Evolutionary conservation across 2,888 invertebrate genomes (phyloP).

Genomic region (Epiblema foenella): DNA sequence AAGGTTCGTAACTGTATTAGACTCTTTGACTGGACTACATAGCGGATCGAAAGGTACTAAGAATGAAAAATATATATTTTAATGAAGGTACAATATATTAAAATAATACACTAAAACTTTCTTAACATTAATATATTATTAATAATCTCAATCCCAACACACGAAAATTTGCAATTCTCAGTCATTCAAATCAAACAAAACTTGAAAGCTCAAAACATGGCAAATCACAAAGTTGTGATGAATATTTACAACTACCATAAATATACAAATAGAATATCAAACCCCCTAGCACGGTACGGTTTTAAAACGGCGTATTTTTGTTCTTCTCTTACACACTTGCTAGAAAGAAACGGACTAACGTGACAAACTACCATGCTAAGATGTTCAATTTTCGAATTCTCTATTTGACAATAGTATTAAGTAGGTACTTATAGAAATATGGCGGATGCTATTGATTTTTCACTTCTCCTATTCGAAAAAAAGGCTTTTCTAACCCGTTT

Average conservation of each 20-base stretch:
- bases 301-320: no score
- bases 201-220: conserved; percentile 60
- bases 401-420: not conserved
- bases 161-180: conserved; percentile 30
- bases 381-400: not conserved
- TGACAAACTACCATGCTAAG: not conserved
- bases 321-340: not conserved
- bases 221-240: conserved; percentile 61
- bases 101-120: conserved; percentile 27
- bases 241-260: conserved; percentile 72
- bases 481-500: no score
- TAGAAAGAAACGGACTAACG: not conserved
- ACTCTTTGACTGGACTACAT: not conserved
- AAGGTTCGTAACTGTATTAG: no score
- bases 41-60: not conserved
- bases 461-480: no score
- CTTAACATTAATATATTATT: conserved; percentile 41
- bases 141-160: conserved; percentile 41
- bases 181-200: conserved; percentile 39
- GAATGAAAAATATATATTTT: not conserved
- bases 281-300: not conserved
- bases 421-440: not conserved
- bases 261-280: conserved; percentile 50
- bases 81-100: not conserved
- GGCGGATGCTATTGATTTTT: not conserved